Evolutionary conservation across 2,113 vertebrate species (phyloP), one percentile per base, ranked within the genome.

Genomic region (Cephalopterus ornatus): DNA sequence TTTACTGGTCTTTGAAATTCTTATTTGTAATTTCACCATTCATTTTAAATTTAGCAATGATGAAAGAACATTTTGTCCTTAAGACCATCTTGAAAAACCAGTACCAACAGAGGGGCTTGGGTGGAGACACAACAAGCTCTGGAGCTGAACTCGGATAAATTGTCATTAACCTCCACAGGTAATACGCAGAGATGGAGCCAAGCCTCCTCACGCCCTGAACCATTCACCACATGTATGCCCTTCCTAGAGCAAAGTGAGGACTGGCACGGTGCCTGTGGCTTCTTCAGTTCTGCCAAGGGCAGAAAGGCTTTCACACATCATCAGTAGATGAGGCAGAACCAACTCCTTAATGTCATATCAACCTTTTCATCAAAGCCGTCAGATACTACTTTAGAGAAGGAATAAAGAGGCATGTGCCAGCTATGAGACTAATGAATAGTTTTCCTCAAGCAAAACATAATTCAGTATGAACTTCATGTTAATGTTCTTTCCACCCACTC

Each of bases 401-500:
- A 95, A 94, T 82, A 85, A 89, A 95, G 93, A 96, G 82, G 49
- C 78, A 95, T 73, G 84, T 97, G 81, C 94, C 93, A 95, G 70
- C 92, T 96, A 85, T 50, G 81, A 78, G 70, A 88, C 84, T 93
- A 96, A 96, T 94, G 93, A 96, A 91, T 89, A 95, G 87, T 79
- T 72, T 95, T 96, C 85, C 93, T 94, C 84, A 88, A 96, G 93
- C 81, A 96, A 96, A 96, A 96, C 81, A 89, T 65, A 94, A 96
- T 96, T 94, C 94, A 88, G 89, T 63, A 89, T 91, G 95, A 95
- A 91, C 89, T 93, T 93, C 93, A 96, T 12, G 62, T 91, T 88
- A 91, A 93, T 85, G 86, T 91, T 96, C 93, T 53, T 96, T 91
- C 94, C 94, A 94, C 95, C 96, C 85, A 93, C 96, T 77, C 95